Conservation (phyloP, 2,797 vertebrate species). For the Danio tinwini region DNA sequence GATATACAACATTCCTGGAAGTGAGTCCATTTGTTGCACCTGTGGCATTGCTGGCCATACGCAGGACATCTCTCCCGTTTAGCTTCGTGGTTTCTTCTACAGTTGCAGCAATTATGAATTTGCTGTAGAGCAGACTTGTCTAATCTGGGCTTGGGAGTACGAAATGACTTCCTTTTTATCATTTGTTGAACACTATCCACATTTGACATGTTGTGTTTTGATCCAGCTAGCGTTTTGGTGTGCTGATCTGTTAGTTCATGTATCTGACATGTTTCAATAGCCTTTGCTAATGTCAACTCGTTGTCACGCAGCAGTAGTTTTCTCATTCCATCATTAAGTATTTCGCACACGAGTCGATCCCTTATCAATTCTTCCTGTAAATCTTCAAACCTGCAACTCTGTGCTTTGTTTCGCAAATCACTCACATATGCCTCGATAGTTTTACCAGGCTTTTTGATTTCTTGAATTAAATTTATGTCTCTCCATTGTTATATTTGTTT, state of each 20-base stretch:
- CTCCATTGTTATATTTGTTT: too few species aligned
- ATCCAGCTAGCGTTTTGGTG: constrained; percentile 10
- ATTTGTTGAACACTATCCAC: too few species aligned
- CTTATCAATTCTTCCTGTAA: constrained; percentile 28
- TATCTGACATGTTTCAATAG: constrained; percentile 4
- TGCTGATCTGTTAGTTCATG: constrained; percentile 19
- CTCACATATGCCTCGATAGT: constrained; percentile 7
- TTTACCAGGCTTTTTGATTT: constrained; percentile 23
- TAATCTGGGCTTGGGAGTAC: neutral
- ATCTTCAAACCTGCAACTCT: constrained; percentile 25
- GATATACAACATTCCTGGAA: constrained; percentile 36
- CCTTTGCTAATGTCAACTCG: neutral
- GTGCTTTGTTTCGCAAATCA: constrained; percentile 1
- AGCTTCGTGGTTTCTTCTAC: neutral
- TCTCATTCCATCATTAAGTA: constrained; percentile 26
- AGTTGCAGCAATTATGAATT: constrained; percentile 2
- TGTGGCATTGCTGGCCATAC: constrained; percentile 31
- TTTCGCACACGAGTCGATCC: constrained; percentile 15
- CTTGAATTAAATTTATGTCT: constrained; percentile 30
- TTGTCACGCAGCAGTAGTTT: constrained; percentile 1
- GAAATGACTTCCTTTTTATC: too few species aligned
- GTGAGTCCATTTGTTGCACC: constrained; percentile 25
- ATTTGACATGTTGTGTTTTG: too few species aligned
- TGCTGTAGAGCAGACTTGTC: neutral
- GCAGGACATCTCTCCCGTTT: neutral